Evolutionary conservation across 2,888 invertebrate species (phyloP), one percentile per base, ranked within the genome.

Genomic region (Pharmacophagus antenor): DNA sequence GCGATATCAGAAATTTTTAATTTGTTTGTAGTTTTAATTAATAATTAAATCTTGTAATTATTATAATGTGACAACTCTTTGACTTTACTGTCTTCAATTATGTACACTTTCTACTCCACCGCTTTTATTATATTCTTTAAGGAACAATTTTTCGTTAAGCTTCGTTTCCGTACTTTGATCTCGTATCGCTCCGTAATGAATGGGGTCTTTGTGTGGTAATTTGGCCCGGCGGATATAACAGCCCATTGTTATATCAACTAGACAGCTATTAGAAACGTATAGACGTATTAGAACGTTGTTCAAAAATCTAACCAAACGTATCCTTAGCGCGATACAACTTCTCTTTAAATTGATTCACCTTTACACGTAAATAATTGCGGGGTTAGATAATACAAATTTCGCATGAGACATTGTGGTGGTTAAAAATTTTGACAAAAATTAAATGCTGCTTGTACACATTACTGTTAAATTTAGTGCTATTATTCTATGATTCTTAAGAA

Each of bases 141-240:
- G 60, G 48, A 60, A 60, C 55, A 55, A 60, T 56, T 60, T 60
- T 56, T 60, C 50, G 60, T 55, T 55, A 55, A 60, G 60, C 60
- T 31, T 50, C 55, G 50, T 60, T 60, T 60, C 55, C 60, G 60
- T 56, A 60, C 60, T 60, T 60, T 60, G 60, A 60, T 60, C 60
- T 60, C 54, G 60, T 56, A 60, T 60, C 60, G 55, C 44, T 31
- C 44, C 44, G 60, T 55, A 60, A 60, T 60, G 60, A 60, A 60
- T 60, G 55, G 60, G 55, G 49, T 55, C 60, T 60, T 60, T 60
- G 60, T 60, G 60, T 60, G 60, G 60, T 60, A 60, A 60, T 60
- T 60, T 44, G 55, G 31, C 60, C 55, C 55, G 60, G 46, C 60
- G 60, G 60, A 60, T 60, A 60, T 60, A 60, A 60, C 55, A 56